Evolutionary conservation across 2,113 vertebrate genomes (phyloP).

Genomic region (Cyanoliseus patagonus): DNA sequence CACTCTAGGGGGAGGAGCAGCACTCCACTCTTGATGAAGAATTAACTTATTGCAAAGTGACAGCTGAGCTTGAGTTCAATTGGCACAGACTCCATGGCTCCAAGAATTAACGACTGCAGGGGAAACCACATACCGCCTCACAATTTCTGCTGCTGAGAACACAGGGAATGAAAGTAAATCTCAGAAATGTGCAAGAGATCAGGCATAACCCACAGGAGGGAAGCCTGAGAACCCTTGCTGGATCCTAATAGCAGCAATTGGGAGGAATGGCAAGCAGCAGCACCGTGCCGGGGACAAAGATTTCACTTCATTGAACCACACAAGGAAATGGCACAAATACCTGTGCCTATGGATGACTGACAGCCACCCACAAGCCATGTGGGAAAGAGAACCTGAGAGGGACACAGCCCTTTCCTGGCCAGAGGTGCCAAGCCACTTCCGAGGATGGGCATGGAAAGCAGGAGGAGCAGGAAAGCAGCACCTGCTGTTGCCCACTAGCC

Average conservation of each 20-base stretch:
- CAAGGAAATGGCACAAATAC: background rate
- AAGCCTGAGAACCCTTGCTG: background rate
- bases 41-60: background rate
- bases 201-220: background rate
- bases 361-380: fast-evolving
- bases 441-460: background rate
- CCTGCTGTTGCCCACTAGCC: background rate
- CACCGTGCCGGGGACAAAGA: fast-evolving
- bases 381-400: background rate
- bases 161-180: background rate
- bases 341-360: background rate
- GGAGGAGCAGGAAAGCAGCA: background rate
- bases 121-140: background rate
- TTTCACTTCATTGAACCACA: background rate
- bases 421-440: background rate
- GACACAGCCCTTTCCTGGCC: background rate
- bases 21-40: background rate
- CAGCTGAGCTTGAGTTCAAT: background rate
- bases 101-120: background rate
- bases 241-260: background rate
- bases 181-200: background rate
- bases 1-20: background rate
- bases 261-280: background rate
- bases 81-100: background rate
- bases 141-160: background rate